Conservation (phyloP, 2,888 invertebrate species). For the Epinotia ramella region DNA sequence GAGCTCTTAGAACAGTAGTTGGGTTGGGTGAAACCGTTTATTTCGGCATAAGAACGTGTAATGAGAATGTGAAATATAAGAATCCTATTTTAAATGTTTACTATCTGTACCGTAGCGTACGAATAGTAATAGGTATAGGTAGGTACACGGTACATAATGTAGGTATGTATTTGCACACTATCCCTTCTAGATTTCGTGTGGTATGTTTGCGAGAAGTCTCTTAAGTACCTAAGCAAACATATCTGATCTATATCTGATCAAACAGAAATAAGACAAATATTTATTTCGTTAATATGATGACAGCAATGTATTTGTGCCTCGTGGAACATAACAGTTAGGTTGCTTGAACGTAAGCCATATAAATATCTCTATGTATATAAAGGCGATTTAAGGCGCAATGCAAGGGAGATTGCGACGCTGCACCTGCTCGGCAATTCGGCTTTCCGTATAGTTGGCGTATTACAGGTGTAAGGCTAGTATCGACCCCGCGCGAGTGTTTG, state of each 20-base stretch:
- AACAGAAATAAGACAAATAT: too few relatives aligned
- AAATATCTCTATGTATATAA: neutral
- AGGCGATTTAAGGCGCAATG: slow-evolving; percentile 16
- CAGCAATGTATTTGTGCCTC: neutral
- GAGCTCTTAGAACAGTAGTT: too few relatives aligned
- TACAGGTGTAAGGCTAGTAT: neutral
- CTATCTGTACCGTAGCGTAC: neutral
- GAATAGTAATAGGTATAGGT: neutral
- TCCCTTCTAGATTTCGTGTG: too few relatives aligned
- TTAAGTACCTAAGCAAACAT: too few relatives aligned
- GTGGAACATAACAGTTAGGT: neutral
- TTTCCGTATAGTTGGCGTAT: neutral
- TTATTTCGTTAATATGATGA: neutral
- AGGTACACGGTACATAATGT: too few relatives aligned
- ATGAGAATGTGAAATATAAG: too few relatives aligned
- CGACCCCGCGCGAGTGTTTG: neutral
- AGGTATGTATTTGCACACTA: too few relatives aligned
- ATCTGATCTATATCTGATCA: too few relatives aligned
- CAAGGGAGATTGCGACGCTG: slow-evolving; percentile 21
- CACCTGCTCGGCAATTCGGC: slow-evolving; percentile 12
- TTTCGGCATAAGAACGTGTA: too few relatives aligned
- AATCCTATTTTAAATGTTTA: too few relatives aligned
- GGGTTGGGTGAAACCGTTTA: too few relatives aligned
- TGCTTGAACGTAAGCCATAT: neutral
- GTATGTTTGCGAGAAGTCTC: too few relatives aligned